A percentile compares a stretch with the other conserved stretches of the same genome.
Evolutionary conservation across 2,113 vertebrate species (phyloP).

Genomic region (Marmota flaviventris): DNA sequence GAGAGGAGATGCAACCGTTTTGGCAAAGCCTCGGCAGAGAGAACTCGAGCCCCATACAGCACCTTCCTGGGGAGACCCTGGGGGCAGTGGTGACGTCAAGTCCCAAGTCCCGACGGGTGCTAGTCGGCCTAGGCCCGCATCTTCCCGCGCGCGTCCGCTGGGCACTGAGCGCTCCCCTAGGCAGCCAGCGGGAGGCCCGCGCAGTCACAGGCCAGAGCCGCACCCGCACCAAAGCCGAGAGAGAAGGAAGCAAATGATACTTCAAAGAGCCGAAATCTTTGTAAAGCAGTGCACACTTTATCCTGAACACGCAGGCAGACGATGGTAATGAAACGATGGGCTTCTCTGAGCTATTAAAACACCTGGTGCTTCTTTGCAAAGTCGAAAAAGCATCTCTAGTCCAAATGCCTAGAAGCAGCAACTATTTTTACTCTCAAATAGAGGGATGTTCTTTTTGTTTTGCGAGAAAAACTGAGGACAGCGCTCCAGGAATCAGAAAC

Average conservation of each 20-base stretch:
- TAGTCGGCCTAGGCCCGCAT: neutral
- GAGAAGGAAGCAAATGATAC: neutral
- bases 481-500: conserved; percentile 29
- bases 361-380: conserved; percentile 62
- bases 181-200: neutral
- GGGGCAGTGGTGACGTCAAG: conserved; percentile 55
- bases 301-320: neutral
- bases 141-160: neutral
- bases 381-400: conserved; percentile 9
- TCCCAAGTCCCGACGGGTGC: neutral
- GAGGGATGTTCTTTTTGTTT: conserved; percentile 50
- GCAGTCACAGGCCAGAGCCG: neutral
- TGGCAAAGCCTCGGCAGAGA: neutral
- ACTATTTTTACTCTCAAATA: neutral
- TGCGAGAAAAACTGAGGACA: conserved; percentile 18
- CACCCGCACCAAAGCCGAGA: neutral
- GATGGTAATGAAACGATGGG: neutral
- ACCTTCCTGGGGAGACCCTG: neutral
- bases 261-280: conserved; percentile 24
- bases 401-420: conserved; percentile 32
- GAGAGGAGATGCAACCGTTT: neutral
- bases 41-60: neutral
- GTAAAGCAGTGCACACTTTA: neutral
- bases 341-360: conserved; percentile 53
- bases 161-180: neutral